These are phyloP conservation scores for Mercenaria mercenaria DNA, from an alignment of 1,140 invertebrate species.

Conservation along the genomic window DNA sequence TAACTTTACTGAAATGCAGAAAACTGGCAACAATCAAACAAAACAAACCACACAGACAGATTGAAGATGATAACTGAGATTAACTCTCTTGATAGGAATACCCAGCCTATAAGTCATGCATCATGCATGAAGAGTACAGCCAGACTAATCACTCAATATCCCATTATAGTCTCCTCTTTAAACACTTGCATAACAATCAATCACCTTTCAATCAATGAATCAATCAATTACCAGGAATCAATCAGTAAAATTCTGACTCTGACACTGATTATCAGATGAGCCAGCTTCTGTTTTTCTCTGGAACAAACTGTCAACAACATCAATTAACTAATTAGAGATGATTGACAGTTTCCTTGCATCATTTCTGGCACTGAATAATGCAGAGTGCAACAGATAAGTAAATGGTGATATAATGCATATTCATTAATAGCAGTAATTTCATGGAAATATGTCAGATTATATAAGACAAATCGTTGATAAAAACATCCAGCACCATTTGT, in stretches of 20 bases:
- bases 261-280: neutral
- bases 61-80: too few species aligned
- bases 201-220: neutral
- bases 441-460: too few species aligned
- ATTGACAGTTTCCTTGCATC: neutral
- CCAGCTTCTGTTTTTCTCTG: neutral
- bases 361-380: neutral
- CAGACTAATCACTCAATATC: neutral
- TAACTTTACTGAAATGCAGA: too few species aligned
- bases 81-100: too few species aligned
- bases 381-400: neutral
- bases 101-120: neutral
- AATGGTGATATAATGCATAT: neutral
- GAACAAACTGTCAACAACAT: neutral
- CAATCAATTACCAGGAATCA: neutral
- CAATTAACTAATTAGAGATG: neutral
- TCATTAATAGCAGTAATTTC: neutral
- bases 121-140: neutral
- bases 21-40: too few species aligned
- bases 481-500: too few species aligned
- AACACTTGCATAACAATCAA: neutral
- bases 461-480: too few species aligned
- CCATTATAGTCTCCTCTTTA: neutral
- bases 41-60: too few species aligned
- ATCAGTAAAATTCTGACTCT: neutral